phyloP scores from a whole-genome alignment of 2,888 invertebrate genomes.

The Ectobius pallidus region DNA sequence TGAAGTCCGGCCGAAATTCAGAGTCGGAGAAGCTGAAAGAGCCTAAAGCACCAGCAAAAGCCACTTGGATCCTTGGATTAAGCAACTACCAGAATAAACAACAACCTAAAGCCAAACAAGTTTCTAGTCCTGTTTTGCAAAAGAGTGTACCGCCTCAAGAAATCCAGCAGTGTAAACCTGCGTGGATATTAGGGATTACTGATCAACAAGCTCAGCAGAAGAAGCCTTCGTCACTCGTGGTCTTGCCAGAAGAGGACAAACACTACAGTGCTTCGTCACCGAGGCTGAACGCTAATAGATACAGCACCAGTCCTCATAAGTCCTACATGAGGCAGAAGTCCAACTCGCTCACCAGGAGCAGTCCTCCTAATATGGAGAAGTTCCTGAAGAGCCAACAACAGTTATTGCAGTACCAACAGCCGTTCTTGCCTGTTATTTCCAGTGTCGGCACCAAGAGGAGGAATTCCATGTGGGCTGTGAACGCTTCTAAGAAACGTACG shows the following conservation, averaged over 20 bases:
- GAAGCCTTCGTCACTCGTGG: background rate
- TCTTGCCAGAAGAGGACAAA: background rate
- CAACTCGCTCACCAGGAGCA: background rate
- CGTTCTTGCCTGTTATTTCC: background rate
- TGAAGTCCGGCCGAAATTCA: background rate
- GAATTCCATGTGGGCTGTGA: constrained; percentile 15
- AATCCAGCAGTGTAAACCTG: background rate
- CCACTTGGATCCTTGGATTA: background rate
- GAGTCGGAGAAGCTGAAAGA: background rate
- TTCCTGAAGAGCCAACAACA: background rate
- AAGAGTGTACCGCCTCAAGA: background rate
- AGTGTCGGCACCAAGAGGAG: constrained; percentile 9
- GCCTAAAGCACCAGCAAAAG: background rate
- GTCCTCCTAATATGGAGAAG: background rate
- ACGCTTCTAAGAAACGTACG: background rate
- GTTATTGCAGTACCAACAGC: background rate
- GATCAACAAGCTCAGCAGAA: background rate
- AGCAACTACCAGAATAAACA: background rate
- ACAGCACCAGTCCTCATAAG: background rate
- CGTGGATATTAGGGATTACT: background rate
- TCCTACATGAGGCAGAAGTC: background rate
- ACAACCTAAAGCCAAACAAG: background rate
- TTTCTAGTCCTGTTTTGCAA: background rate
- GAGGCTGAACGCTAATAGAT: background rate
- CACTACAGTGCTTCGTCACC: background rate